Evolutionary conservation across 2,797 vertebrate species (phyloP).

Genomic region (Pseudomugil gertrudae): DNA sequence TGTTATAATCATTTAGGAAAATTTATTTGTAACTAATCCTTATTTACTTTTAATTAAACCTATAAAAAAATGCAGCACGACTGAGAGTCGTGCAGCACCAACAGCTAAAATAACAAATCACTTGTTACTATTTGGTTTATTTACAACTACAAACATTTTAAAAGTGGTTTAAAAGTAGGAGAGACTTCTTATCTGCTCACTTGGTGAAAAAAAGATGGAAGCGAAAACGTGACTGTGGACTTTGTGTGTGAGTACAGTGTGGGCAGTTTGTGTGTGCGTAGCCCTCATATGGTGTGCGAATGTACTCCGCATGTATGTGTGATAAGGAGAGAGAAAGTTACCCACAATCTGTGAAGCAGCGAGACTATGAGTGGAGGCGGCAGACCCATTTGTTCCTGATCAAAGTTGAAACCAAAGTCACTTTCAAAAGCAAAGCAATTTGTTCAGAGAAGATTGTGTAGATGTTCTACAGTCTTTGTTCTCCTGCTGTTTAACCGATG

Average conservation of each 20-base stretch:
- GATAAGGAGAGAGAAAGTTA: constrained; percentile 41
- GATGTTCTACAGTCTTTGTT: constrained; percentile 47
- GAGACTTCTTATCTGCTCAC: constrained; percentile 19
- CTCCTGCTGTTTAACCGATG: constrained; percentile 25
- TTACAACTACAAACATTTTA: constrained; percentile 13
- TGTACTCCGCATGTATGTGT: constrained; percentile 20
- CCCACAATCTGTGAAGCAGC: constrained; percentile 52
- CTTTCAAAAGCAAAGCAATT: constrained; percentile 58
- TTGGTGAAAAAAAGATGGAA: constrained; percentile 25
- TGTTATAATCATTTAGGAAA: too few relatives aligned
- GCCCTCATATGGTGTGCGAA: constrained; percentile 45
- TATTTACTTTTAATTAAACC: not conserved
- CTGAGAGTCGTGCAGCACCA: not conserved
- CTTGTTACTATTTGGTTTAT: not conserved
- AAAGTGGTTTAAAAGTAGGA: constrained; percentile 8
- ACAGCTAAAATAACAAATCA: not conserved
- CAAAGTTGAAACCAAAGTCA: constrained; percentile 61
- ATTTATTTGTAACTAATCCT: not conserved
- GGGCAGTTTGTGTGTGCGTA: constrained; percentile 6
- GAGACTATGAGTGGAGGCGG: constrained; percentile 49
- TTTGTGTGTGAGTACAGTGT: not conserved
- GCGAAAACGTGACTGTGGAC: constrained; percentile 19
- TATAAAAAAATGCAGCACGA: not conserved
- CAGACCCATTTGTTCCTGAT: constrained; percentile 63
- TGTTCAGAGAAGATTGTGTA: constrained; percentile 37